A percentile compares a stretch with the other conserved stretches of the same genome.
These are phyloP conservation scores for Sebastes nivosus DNA, from an alignment of 2,797 vertebrate genomes.

Conservation along the genomic window DNA sequence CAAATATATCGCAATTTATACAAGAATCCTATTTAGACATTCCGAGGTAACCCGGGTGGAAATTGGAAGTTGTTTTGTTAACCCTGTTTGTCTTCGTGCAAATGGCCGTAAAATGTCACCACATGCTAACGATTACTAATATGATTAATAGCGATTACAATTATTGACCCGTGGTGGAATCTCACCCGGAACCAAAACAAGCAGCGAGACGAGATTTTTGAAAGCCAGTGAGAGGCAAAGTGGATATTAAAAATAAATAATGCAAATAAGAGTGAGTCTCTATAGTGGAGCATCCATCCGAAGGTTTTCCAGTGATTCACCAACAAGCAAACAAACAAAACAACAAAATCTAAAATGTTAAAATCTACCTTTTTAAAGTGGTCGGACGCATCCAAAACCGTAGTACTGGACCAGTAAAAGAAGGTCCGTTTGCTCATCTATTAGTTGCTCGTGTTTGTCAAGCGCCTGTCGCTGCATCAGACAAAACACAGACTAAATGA, in stretches of 20 bases:
- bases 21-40: background rate
- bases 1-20: constrained; percentile 1
- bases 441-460: background rate
- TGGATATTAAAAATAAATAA: background rate
- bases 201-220: background rate
- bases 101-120: constrained; percentile 10
- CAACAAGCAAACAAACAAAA: background rate
- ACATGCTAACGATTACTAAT: constrained; percentile 27
- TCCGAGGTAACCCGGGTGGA: background rate
- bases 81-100: background rate
- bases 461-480: background rate
- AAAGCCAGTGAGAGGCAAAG: background rate
- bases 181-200: background rate
- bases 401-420: too few relatives aligned
- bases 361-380: background rate
- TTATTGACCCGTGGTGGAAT: background rate
- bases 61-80: background rate
- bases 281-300: background rate
- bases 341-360: background rate
- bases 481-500: background rate
- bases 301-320: background rate
- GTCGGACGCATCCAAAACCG: too few relatives aligned
- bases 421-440: background rate
- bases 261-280: background rate
- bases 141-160: constrained; percentile 8